Evolutionary conservation across 2,888 invertebrate genomes (phyloP), one percentile per base, ranked within the genome.

Genomic region (Blastobasis lacticolella): DNA sequence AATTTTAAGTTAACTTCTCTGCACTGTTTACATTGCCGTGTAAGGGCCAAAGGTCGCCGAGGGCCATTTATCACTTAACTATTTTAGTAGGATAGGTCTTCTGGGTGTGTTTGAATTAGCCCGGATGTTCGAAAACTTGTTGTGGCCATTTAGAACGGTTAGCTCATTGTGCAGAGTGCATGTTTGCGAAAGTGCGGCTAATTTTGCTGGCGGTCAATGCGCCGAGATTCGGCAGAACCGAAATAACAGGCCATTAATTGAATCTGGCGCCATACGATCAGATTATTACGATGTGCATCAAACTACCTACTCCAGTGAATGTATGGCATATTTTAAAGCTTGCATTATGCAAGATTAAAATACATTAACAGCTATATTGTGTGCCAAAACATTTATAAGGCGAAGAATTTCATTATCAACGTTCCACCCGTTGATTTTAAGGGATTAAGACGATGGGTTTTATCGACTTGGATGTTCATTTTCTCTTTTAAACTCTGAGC

Each of bases 121-220:
- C 23, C 23, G 23, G 23, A 23, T 23, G 23, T 23, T 23, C 23
- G 23, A 23, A 23, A 23, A 23, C n/a, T 23, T 23, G 23, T 23
- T 23, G 23, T 23, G 23, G 23, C 10, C 6, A 64, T 53, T 46
- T 50, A 48, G 6, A 38, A 37, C 38, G 38, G 55, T 55, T 58
- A 54, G 38, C 10, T 38, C 52, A 53, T 40, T 51, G 54, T 54
- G 54, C 57, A n/a, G 10, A 6, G 9, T 46, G 36, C 6, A 46
- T 46, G 64, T 74, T 71, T 63, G 76, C 67, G 67, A 76, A 74
- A 75, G 63, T 65, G 66, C 59, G 59, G 72, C 83, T 85, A 83
- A 83, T 78, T 81, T 81, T 80, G 79, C 73, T 63, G 49, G 51
- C 80, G 86, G 82, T 85, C 85, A 83, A 73, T 84, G 84, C 75